Conservation (phyloP, 1,140 invertebrate genomes). For the Pseudomyrmex gracilis region DNA sequence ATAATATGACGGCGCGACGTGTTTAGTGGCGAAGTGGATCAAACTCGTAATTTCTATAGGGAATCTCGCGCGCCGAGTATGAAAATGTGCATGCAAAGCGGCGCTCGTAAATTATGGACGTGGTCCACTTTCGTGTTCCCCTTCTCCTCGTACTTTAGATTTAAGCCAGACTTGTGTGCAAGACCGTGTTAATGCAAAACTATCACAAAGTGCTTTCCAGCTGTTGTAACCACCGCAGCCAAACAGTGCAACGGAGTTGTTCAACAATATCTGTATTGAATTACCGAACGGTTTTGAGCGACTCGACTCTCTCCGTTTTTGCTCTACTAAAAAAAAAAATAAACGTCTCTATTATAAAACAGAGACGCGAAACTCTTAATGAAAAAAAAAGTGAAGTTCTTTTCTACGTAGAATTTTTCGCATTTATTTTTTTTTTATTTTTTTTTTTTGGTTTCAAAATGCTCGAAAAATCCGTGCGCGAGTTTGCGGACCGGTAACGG, state of each 20-base stretch:
- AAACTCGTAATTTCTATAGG: constrained; percentile 17
- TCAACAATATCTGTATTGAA: neutral
- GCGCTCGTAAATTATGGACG: constrained; percentile 26
- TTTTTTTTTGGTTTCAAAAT: neutral
- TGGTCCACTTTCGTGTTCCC: constrained; percentile 27
- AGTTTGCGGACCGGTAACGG: neutral
- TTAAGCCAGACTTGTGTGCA: constrained; percentile 39
- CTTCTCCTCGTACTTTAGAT: constrained; percentile 8
- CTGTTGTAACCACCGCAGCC: neutral
- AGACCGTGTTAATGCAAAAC: constrained; percentile 33
- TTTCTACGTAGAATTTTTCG: too few relatives aligned
- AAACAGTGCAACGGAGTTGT: constrained; percentile 4
- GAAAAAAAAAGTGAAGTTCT: too few relatives aligned
- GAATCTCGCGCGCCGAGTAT: constrained; percentile 6
- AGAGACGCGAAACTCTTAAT: too few relatives aligned
- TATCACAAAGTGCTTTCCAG: constrained; percentile 43
- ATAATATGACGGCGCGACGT: neutral
- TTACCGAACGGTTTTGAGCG: neutral
- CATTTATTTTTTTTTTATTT: too few relatives aligned
- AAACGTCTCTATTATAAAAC: too few relatives aligned
- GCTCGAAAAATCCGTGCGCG: neutral
- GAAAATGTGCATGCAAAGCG: constrained; percentile 30
- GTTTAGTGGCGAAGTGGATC: neutral
- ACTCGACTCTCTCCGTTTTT: too few relatives aligned
- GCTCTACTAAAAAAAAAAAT: too few relatives aligned